Base-by-base conservation (phyloP, 2,888 invertebrate genomes). In the Scaptomyza cyrtandrae region DNA sequence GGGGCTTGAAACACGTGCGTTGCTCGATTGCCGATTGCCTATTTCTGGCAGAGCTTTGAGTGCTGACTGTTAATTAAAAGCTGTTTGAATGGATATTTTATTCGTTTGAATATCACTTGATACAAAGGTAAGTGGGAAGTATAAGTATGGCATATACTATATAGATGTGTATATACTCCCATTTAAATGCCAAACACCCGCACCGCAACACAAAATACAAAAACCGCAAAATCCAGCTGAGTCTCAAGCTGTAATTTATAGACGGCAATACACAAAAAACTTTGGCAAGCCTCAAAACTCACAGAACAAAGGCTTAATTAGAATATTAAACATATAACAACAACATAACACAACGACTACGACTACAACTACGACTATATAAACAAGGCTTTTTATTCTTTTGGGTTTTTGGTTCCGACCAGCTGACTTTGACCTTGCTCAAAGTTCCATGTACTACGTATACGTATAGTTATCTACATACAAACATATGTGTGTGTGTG, bases 371-470 rank as follows among this genome's bases (percentile, higher is more conserved):
- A 6, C 13, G 37, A 19, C 11, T 10, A 19, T 69, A 64, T 65
- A 16, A 41, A 59, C 71, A 75, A 76, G 66, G 71, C 72, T 71
- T 71, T 50, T 41, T 16, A n/a, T 45, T 33, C 10, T 60, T 62
- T 59, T 62, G 63, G 63, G 65, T 27, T 19, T 35, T 54, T 71
- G 73, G 85, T 86, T 89, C 86, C 89, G 67, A 83, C 76, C 80
- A 79, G 82, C 78, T 88, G 88, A 88, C 89, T 88, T 78, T 86
- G 86, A 88, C 88, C 88, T 88, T 85, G 77, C 73, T 66, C 31
- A 19, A 65, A 39, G 41, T 50, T 56, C 39, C 66, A 49, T 45
- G 48, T 66, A 56, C 43, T 53, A 37, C 41, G 19, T 29, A 14
- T 10, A 46, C 63, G n/a, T n/a, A n/a, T 54, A 35, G 61, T 49